Conservation (phyloP, 2,797 vertebrate species). For the Manis crassicaudata region DNA sequence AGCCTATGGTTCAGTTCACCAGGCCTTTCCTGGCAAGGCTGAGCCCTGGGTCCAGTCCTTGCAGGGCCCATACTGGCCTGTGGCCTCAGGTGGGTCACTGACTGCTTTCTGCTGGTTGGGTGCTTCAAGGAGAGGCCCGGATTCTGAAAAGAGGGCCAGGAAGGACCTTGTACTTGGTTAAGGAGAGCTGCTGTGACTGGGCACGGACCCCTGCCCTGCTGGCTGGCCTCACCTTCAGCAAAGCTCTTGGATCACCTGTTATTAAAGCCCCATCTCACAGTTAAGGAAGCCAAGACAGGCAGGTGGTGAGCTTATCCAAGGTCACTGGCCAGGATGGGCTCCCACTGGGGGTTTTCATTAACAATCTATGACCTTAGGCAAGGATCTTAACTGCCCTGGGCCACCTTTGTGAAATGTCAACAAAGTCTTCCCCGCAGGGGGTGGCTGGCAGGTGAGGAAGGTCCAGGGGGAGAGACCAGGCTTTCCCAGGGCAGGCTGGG, state of each 20-base stretch:
- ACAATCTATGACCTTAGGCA: background rate
- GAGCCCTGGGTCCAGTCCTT: too few relatives aligned
- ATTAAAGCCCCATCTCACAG: background rate
- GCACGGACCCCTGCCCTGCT: background rate
- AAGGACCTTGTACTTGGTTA: background rate
- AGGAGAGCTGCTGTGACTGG: fast-evolving
- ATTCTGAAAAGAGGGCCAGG: background rate
- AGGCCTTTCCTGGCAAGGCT: too few relatives aligned
- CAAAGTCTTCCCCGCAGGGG: background rate
- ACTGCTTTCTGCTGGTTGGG: background rate
- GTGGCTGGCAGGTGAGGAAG: background rate
- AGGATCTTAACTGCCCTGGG: background rate
- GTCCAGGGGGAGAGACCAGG: too few relatives aligned
- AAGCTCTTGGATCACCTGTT: fast-evolving
- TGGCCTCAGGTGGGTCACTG: too few relatives aligned
- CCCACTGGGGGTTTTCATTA: background rate
- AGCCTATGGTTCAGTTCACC: too few relatives aligned
- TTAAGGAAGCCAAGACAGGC: too few relatives aligned
- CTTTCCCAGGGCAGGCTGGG: background rate
- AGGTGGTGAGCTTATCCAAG: background rate
- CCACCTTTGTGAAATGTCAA: background rate
- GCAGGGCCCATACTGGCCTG: too few relatives aligned
- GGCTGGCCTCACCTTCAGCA: fast-evolving
- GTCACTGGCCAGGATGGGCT: background rate
- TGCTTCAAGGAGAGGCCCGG: background rate